Evolutionary conservation across 2,888 invertebrate species (phyloP).

Genomic region (Polyommatus icarus): DNA sequence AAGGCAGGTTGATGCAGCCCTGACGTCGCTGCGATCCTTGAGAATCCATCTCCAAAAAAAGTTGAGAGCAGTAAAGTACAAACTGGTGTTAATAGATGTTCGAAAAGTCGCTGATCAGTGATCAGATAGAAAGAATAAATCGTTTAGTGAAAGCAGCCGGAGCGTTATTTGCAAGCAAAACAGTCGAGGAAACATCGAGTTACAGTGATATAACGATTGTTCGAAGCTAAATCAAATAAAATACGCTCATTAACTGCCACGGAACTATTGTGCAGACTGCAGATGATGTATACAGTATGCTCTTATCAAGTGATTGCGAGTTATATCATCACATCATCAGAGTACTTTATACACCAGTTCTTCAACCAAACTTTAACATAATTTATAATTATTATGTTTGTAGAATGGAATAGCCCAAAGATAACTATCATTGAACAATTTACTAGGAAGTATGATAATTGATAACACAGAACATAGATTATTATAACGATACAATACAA

Average conservation of each 20-base stretch:
- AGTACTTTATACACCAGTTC: too few species aligned
- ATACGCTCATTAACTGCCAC: neutral
- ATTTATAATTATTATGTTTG: neutral
- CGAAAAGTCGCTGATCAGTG: neutral
- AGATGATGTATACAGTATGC: neutral
- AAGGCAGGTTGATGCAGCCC: too few species aligned
- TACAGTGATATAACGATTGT: slow-evolving; percentile 6
- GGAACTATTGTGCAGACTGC: neutral
- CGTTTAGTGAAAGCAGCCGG: neutral
- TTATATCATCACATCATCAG: too few species aligned
- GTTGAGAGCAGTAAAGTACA: neutral
- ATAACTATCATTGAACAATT: neutral
- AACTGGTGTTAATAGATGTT: neutral
- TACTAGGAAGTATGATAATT: neutral
- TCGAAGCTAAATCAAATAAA: neutral
- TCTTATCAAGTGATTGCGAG: too few species aligned
- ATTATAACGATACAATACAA: neutral
- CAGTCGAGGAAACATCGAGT: slow-evolving; percentile 1
- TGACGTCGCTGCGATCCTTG: too few species aligned
- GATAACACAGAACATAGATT: too few species aligned
- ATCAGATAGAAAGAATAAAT: neutral
- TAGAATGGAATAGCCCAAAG: neutral
- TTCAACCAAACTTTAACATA: neutral
- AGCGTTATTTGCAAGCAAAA: neutral
- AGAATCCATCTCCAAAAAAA: neutral